Conservation (phyloP, 1,140 invertebrate species). For the Bombus confusus region DNA sequence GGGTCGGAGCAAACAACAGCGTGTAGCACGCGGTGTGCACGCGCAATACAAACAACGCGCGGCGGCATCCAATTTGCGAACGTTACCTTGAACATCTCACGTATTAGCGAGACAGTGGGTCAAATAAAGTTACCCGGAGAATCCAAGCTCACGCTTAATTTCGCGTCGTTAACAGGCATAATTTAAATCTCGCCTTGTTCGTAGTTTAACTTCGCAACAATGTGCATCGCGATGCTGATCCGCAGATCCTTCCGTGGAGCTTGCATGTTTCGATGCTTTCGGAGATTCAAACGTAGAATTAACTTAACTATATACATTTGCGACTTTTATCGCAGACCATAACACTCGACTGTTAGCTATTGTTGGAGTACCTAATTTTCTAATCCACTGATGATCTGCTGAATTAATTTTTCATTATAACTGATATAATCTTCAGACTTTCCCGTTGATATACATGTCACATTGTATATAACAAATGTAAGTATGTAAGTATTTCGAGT, state of each 20-base stretch:
- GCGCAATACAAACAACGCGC: neutral
- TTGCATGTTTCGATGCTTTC: no score
- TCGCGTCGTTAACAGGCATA: neutral
- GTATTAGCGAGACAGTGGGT: neutral
- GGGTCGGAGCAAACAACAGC: neutral
- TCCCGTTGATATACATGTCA: no score
- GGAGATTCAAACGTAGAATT: no score
- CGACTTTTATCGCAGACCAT: no score
- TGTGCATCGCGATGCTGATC: neutral
- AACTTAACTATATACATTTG: no score
- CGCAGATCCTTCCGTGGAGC: neutral
- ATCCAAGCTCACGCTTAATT: neutral
- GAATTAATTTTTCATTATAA: no score
- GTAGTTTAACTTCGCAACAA: neutral
- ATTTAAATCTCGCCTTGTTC: conserved; percentile 12
- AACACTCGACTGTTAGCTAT: no score
- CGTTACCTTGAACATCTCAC: conserved; percentile 2
- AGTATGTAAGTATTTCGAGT: no score
- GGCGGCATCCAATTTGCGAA: conserved; percentile 2
- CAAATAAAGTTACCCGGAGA: conserved; percentile 7
- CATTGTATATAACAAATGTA: no score
- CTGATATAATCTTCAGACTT: no score
- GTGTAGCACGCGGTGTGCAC: neutral
- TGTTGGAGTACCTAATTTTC: no score
- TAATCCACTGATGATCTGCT: no score